Evolutionary conservation across 2,888 invertebrate genomes (phyloP), one percentile per base, ranked within the genome.

Genomic region (Epiperipatus broadwayi): DNA sequence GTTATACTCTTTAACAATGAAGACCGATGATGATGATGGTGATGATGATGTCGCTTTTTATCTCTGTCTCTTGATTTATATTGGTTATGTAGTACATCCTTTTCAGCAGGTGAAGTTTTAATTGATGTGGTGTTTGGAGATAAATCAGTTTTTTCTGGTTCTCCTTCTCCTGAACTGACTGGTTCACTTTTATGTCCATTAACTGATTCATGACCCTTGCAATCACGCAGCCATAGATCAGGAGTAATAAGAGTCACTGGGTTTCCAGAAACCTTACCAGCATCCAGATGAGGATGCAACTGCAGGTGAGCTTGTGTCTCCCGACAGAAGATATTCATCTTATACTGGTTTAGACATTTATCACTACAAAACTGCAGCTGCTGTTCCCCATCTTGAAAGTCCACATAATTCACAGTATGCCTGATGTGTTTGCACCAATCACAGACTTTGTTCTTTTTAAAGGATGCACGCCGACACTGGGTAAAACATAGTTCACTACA

Each of bases 241-340:
- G 87, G 87, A 0, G 87, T 87, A 48, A 87, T 87, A 32, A 84
- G 51, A 39, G 61, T 55, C 37, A 15, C 43, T 7, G 41, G 40
- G 3, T 37, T 35, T 3, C 43, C 40, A 7, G 39, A 36, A 20
- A 46, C 36, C 19, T 47, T 46, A 30, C 41, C 46, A 2, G 48
- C 50, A 16, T 54, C 40, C 49, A 77, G 60, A 56, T 78, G 78
- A 1, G 78, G 78, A 44, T 67, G 66, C 40, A 84, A 72, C 55
- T 84, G 80, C 41, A 87, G 68, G 56, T 85, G 85, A 5, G 85
- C 84, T 56, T 83, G 78, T 4, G 87, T 84, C 63, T 87, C 87
- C 36, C 78, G 73, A 61, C 87, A 87, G 63, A 89, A 89, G 46
- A 87, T 84, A 59, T 85, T 83, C 85, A 89, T 87, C 65, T 89